These are phyloP conservation scores for Lasioglossum morio DNA, from an alignment of 2,888 invertebrate species.

Conservation along the genomic window DNA sequence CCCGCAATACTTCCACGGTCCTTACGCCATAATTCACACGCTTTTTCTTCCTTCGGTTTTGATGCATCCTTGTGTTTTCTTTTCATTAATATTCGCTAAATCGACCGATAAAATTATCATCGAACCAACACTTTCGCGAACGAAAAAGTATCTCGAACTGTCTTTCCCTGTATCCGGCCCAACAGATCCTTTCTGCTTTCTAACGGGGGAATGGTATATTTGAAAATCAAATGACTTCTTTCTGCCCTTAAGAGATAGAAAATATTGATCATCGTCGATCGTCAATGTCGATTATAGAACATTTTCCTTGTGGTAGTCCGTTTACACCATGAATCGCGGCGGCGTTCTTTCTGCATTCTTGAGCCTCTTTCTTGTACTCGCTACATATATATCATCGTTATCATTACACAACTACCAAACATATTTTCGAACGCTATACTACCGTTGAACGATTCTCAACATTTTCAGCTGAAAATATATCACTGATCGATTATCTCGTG, in stretches of 20 bases:
- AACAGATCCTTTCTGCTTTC: neutral
- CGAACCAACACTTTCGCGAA: constrained; percentile 30
- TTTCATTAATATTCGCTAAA: constrained; percentile 49
- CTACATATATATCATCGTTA: constrained; percentile 19
- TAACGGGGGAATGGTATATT: neutral
- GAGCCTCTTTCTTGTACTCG: constrained; percentile 32
- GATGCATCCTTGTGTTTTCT: constrained; percentile 85
- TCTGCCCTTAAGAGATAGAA: neutral
- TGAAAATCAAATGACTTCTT: neutral
- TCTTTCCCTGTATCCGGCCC: constrained; percentile 27
- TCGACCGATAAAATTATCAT: constrained; percentile 29
- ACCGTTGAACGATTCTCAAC: neutral
- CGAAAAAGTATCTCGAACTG: constrained; percentile 25
- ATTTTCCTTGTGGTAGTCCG: constrained; percentile 23
- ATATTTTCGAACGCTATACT: neutral
- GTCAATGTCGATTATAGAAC: constrained; percentile 21
- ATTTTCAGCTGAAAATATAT: neutral
- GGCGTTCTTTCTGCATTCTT: constrained; percentile 49
- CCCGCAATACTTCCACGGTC: constrained; percentile 93
- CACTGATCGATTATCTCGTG: neutral
- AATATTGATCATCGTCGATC: constrained; percentile 27
- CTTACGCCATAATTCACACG: constrained; percentile 91
- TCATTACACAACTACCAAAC: constrained; percentile 22
- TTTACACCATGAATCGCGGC: constrained; percentile 40
- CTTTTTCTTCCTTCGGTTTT: constrained; percentile 89